Base-by-base conservation (phyloP, 2,888 invertebrate genomes). In the Orchestes rusci region DNA sequence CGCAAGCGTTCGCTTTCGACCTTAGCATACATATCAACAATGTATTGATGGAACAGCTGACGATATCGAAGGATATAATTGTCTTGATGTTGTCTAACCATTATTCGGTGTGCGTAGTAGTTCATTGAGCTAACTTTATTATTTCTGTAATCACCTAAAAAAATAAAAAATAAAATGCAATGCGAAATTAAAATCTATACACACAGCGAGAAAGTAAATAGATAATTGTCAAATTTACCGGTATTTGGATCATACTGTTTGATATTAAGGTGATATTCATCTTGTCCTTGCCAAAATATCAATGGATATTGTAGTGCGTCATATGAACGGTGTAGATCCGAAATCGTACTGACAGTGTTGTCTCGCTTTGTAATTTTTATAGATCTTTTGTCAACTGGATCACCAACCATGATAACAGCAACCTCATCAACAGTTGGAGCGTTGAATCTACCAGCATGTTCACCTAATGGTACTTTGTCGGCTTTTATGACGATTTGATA, bases 11-110 rank as follows among this genome's bases (percentile, higher is more conserved):
- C 64, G 4, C 53, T 59, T 50, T 66, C 65, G 4, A 66, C 59
- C 58, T 66, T 67, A 1, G 52, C 64, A 45, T 64, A 67, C 63
- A 62, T 63, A 50, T 67, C 62, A 56, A 43, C 65, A 10, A 55
- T 42, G 49, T 48, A 67, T 46, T 66, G 64, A 34, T 62, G 56
- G 39, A 59, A 61, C 4, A 67, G 41, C 13, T 45, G 34, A n/a
- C 61, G 55, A 52, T 30, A 63, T 31, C 43, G 20, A 28, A 61
- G 35, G 12, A 66, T 51, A 41, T 55, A 35, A 43, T 62, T 62
- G 15, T 54, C 10, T 7, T 23, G 7, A 23, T 5, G 5, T 23
- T 23, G 23, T 10, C 23, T 23, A 10, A 23, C 23, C 23, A 23
- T 23, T 16, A 63, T 29, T 12, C 55, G 51, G 39, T 39, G 40